Percentiles rank a stretch among this genome's conserved stretches.
These are phyloP conservation scores for Zosterops lateralis DNA, from an alignment of 2,113 vertebrate genomes.

Conservation along the genomic window DNA sequence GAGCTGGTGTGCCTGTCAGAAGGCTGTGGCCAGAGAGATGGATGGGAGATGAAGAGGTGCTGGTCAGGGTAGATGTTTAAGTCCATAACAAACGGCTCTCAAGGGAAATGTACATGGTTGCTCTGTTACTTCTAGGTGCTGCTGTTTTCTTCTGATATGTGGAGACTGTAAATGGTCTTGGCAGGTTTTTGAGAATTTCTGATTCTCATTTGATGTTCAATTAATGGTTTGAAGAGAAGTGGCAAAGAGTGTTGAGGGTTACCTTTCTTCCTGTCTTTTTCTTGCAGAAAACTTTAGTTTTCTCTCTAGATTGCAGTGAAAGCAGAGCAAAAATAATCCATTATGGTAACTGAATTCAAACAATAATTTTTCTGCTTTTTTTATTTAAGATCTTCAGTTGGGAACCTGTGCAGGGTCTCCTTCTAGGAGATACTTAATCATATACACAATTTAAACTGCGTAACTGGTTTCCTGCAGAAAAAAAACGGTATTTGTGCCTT, in stretches of 20 bases:
- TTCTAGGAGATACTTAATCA: background rate
- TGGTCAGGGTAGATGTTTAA: background rate
- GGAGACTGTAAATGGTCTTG: background rate
- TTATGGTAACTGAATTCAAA: background rate
- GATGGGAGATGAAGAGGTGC: background rate
- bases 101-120: background rate
- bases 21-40: background rate
- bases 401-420: background rate
- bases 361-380: background rate
- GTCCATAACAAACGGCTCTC: fast-evolving
- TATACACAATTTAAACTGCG: background rate
- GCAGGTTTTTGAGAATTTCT: background rate
- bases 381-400: background rate
- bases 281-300: background rate
- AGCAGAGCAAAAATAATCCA: background rate
- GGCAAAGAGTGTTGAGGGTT: background rate
- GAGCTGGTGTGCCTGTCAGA: background rate
- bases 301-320: background rate
- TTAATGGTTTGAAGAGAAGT: background rate
- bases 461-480: background rate
- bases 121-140: background rate
- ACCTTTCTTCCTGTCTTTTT: background rate
- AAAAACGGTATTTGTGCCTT: background rate
- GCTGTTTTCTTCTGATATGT: background rate
- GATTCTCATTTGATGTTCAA: background rate